Evolutionary conservation across 2,888 invertebrate genomes (phyloP).

Genomic region (Aradus depressus): DNA sequence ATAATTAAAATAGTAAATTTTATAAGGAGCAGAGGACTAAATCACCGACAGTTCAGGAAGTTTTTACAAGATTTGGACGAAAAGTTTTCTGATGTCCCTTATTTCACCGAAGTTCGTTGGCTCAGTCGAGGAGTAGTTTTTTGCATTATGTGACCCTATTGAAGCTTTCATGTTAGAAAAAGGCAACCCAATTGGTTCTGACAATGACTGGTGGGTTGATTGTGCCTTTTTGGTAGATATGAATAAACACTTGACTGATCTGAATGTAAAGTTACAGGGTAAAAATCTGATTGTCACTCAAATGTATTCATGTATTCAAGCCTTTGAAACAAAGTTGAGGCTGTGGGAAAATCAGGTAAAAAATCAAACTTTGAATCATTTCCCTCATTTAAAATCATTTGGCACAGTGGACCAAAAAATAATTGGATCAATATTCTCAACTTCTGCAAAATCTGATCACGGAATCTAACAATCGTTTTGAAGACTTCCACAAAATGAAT

Average conservation of each 20-base stretch:
- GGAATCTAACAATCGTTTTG: constrained; percentile 1
- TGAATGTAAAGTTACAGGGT: constrained; percentile 4
- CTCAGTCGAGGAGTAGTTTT: constrained; percentile 3
- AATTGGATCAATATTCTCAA: constrained; percentile 4
- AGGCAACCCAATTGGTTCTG: background rate
- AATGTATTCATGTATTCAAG: constrained; percentile 4
- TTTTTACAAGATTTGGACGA: constrained; percentile 3
- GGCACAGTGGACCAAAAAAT: constrained; percentile 2
- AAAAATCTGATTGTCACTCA: constrained; percentile 5
- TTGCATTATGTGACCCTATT: constrained; percentile 5
- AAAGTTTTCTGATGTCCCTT: constrained; percentile 3
- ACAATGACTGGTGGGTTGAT: constrained; percentile 3
- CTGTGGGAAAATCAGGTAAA: constrained; percentile 4
- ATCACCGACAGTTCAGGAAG: constrained; percentile 2
- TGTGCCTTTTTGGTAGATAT: constrained; percentile 6
- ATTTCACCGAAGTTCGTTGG: constrained; percentile 6
- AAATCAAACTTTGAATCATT: constrained; percentile 3
- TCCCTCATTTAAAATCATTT: constrained; percentile 5
- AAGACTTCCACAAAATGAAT: constrained; percentile 6
- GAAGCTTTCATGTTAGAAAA: constrained; percentile 2
- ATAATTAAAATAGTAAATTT: constrained; percentile 3
- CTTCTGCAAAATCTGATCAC: constrained; percentile 3
- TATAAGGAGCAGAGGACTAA: constrained; percentile 3
- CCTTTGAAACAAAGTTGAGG: constrained; percentile 5
- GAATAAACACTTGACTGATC: constrained; percentile 1